Conservation (phyloP, 2,888 invertebrate genomes). For the Ophonus ardosiacus region DNA sequence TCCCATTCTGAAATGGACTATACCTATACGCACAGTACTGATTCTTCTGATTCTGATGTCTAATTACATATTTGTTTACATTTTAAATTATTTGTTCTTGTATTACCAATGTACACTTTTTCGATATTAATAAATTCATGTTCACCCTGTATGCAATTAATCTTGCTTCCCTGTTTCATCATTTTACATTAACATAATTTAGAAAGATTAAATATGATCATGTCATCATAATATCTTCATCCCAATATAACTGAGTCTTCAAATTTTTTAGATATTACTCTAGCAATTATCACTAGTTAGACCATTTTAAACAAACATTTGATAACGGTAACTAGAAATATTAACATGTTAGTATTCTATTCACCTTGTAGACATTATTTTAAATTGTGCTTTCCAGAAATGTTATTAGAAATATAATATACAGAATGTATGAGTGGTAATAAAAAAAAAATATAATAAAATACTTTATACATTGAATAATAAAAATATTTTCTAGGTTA, state of each 20-base stretch:
- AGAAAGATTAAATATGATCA: neutral
- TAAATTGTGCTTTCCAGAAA: constrained; percentile 5
- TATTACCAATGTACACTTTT: no score
- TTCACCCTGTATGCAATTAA: no score
- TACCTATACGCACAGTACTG: no score
- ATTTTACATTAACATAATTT: neutral
- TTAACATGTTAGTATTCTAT: neutral
- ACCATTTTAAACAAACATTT: constrained; percentile 28
- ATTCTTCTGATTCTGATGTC: no score
- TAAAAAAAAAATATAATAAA: neutral
- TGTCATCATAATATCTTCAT: neutral
- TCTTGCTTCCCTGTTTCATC: neutral
- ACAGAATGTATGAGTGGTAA: constrained; percentile 23
- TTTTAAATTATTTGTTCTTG: no score
- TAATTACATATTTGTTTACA: no score
- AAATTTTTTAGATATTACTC: constrained; percentile 20
- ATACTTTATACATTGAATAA: neutral
- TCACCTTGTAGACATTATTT: neutral
- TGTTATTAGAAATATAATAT: neutral
- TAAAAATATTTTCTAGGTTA: constrained; percentile 6
- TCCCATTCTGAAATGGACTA: no score
- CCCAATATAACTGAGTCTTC: constrained; percentile 2
- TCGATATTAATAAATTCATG: no score
- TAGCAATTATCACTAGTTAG: constrained; percentile 26
- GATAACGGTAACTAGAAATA: constrained; percentile 24